Evolutionary conservation across 2,797 vertebrate genomes (phyloP).

Genomic region (Cirrhinus molitorella): DNA sequence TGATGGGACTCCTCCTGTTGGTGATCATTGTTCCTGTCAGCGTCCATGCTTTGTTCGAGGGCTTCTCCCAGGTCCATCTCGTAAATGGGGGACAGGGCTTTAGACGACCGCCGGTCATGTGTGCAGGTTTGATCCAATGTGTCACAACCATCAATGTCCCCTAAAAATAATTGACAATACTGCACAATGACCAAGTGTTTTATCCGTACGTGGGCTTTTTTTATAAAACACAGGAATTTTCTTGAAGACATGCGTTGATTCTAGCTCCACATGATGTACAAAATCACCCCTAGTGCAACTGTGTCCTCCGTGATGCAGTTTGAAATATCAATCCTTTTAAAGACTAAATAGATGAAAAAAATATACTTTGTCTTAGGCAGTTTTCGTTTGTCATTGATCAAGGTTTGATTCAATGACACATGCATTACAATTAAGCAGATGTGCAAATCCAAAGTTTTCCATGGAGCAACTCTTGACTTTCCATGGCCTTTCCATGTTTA

Average conservation of each 20-base stretch:
- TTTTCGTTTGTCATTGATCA: conserved; percentile 38
- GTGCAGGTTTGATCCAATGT: conserved; percentile 96
- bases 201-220: conserved; percentile 50
- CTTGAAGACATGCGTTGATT: conserved; percentile 66
- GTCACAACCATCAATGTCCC: conserved; percentile 98
- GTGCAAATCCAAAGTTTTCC: conserved; percentile 40
- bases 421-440: conserved; percentile 54
- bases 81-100: conserved; percentile 97
- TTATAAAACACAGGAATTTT: conserved; percentile 7
- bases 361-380: conserved; percentile 40
- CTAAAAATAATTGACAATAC: conserved; percentile 99
- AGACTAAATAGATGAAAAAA: conserved; percentile 13
- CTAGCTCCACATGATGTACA: conserved; percentile 55
- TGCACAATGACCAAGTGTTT: conserved; percentile 96
- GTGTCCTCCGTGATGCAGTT: conserved; percentile 60
- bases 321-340: conserved; percentile 9
- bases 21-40: conserved; percentile 80
- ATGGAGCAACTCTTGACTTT: conserved; percentile 44
- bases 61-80: conserved; percentile 93
- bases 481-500: conserved; percentile 8
- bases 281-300: conserved; percentile 77
- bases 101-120: conserved; percentile 93
- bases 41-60: conserved; percentile 87
- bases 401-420: conserved; percentile 40
- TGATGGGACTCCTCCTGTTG: conserved; percentile 78